Base-by-base conservation (phyloP, 2,797 vertebrate species). In the Pantherophis vulpinus region DNA sequence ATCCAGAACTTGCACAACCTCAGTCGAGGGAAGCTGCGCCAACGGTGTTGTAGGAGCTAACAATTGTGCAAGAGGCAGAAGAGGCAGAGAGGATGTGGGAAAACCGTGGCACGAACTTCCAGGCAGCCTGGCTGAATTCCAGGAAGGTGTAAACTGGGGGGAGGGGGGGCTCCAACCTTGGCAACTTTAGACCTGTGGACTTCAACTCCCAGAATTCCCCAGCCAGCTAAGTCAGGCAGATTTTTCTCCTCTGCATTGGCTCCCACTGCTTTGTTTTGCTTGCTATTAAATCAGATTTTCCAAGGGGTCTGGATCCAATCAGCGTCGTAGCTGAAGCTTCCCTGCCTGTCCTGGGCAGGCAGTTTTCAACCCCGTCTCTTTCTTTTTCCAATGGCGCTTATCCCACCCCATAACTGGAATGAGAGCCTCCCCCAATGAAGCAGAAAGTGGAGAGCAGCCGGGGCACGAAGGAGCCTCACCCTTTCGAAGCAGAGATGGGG, bases 341-440 rank as follows among this genome's bases (percentile, higher is more conserved):
- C 74, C 37, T 42, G 70, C 32, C 3, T 11, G 2, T 42, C 3
- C 70, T 25, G 74, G 20, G 1, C 32, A 20, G 32, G 0, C 7
- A 0, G 0, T 7, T 74, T 37, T 3, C 1, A 5, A 3, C 4
- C n/a, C 5, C 0, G 1, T 16, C 6, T 9, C 7, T 16, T 13
- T 16, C 32, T 10, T 88, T 54, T 37, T 10, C 7, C 18, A 10
- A 2, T 1, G 20, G 54, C 0, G 1, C 25, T 55, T 79, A 6
- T 11, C 13, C 61, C 16, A 1, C 4, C 47, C 55, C 23, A 32
- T 37, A 6, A 25, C n/a, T 18, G 32, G 25, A 2, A 4, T 16
- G 9, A 18, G 42, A 42, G 11, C 58, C 27, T 18, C 16, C 23
- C 70, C 55, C 1, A 20, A 20, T 11, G 51, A 4, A 42, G 23